Conservation (phyloP, 2,888 invertebrate species). For the Trichacis sp. region DNA sequence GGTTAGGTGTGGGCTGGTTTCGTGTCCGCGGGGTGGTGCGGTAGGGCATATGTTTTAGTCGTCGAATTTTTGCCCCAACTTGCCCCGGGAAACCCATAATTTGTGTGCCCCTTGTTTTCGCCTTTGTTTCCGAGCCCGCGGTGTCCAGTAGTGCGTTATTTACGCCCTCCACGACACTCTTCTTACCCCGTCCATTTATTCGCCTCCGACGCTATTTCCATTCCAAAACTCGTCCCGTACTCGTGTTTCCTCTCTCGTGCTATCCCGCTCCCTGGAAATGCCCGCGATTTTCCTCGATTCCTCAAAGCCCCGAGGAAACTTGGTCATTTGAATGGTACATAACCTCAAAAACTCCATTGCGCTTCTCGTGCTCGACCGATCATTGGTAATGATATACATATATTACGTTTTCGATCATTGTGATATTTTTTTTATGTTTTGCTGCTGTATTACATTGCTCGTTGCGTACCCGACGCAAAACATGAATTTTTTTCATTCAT, state of each 20-base stretch:
- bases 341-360: neutral
- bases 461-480: too few species aligned
- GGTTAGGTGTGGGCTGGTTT: conserved; percentile 54
- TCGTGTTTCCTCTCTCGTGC: too few species aligned
- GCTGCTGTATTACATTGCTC: too few species aligned
- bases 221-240: too few species aligned
- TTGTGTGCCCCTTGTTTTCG: conserved; percentile 3
- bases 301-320: neutral
- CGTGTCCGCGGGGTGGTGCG: conserved; percentile 46
- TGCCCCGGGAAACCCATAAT: neutral
- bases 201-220: too few species aligned
- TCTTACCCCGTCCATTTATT: neutral
- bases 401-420: too few species aligned
- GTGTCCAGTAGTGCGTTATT: neutral
- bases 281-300: neutral
- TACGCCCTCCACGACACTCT: conserved; percentile 12
- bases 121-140: neutral
- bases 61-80: conserved; percentile 12
- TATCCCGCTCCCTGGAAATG: neutral
- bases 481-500: conserved; percentile 5
- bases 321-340: neutral
- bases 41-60: conserved; percentile 35
- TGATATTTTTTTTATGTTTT: neutral
- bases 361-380: neutral
- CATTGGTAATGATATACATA: too few species aligned